A percentile compares a stretch with the other conserved stretches of the same genome.
Evolutionary conservation across 2,888 invertebrate genomes (phyloP).

Genomic region (Xestia xanthographa): DNA sequence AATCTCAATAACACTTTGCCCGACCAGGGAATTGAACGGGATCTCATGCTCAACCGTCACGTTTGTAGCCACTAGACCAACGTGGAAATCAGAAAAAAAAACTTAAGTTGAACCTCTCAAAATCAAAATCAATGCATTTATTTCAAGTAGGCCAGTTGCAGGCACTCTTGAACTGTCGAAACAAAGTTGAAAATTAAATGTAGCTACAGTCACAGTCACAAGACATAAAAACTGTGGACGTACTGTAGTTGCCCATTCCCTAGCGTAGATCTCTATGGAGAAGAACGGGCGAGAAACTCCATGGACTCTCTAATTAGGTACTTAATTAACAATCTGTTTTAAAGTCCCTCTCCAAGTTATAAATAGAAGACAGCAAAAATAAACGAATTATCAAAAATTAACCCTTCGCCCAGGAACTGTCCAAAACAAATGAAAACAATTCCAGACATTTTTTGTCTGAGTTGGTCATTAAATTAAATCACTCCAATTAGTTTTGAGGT

Average conservation of each 20-base stretch:
- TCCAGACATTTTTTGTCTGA: constrained; percentile 48
- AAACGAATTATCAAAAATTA: constrained; percentile 52
- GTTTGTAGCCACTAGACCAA: neutral
- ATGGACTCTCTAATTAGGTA: too few species aligned
- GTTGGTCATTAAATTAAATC: constrained; percentile 52
- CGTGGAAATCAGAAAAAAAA: accelerated
- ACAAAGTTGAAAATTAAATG: too few species aligned
- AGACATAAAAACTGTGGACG: too few species aligned
- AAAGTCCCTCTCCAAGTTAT: neutral
- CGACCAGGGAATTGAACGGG: neutral
- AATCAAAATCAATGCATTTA: too few species aligned
- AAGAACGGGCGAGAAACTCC: too few species aligned
- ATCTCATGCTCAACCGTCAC: neutral
- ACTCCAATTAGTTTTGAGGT: constrained; percentile 44
- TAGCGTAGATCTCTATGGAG: too few species aligned
- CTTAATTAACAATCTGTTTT: constrained; percentile 36
- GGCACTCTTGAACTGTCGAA: too few species aligned
- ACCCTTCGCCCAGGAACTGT: constrained; percentile 49
- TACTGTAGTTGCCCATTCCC: too few species aligned
- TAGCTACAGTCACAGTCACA: too few species aligned
- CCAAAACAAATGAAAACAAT: constrained; percentile 59
- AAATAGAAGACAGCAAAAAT: constrained; percentile 29
- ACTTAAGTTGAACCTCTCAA: neutral
- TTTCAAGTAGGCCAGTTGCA: too few species aligned
- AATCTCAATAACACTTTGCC: neutral